Conservation (phyloP, 1,140 invertebrate genomes). For the Drosophila ogumai region DNA sequence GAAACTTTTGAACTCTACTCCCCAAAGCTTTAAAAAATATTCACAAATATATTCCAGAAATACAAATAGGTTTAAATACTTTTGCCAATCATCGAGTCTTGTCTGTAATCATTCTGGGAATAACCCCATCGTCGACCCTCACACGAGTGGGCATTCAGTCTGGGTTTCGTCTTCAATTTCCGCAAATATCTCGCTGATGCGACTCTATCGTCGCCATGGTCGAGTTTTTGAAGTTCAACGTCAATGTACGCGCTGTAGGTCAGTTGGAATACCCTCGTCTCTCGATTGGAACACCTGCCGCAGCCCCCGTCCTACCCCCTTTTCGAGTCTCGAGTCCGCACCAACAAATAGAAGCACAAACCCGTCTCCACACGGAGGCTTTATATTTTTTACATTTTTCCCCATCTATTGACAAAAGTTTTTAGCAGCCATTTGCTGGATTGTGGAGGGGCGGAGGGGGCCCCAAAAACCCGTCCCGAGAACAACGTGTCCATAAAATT, state of each 20-base stretch:
- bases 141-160: constrained; percentile 12
- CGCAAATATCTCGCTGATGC: constrained; percentile 1
- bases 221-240: constrained; percentile 44
- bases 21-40: background rate
- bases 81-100: too few relatives aligned
- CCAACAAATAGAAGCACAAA: constrained; percentile 23
- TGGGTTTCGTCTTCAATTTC: constrained; percentile 9
- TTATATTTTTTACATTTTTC: constrained; percentile 20
- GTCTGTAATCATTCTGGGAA: constrained; percentile 12
- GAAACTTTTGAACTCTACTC: background rate
- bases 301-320: background rate
- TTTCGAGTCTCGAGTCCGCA: too few relatives aligned
- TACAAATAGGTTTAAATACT: background rate
- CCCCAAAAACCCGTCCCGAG: constrained; percentile 17
- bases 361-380: constrained; percentile 10
- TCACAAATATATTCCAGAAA: background rate
- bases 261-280: constrained; percentile 19
- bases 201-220: constrained; percentile 35
- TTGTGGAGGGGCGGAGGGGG: background rate
- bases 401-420: constrained; percentile 59
- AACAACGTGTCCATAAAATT: constrained; percentile 53
- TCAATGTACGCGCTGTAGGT: constrained; percentile 77
- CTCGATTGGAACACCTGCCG: background rate
- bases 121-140: constrained; percentile 13
- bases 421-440: constrained; percentile 33